phyloP scores from a whole-genome alignment of 2,797 vertebrate genomes.

The Xyrichtys novacula region DNA sequence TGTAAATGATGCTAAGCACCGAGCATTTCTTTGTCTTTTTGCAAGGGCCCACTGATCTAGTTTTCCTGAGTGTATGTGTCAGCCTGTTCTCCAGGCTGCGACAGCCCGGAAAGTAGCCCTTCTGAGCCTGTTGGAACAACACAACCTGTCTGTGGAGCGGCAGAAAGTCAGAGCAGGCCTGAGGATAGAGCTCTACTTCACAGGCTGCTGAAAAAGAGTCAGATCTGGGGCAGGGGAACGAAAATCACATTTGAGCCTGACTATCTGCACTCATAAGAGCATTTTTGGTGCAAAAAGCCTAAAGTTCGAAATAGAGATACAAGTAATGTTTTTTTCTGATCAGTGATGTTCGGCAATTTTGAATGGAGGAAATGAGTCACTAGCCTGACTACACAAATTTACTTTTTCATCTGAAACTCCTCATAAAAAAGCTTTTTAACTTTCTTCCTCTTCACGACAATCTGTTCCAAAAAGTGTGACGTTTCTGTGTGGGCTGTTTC shows the following conservation, averaged over 20 bases:
- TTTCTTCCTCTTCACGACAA: background rate
- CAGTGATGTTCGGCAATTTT: conserved; percentile 45
- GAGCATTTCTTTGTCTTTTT: conserved; percentile 67
- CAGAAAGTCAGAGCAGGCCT: conserved; percentile 80
- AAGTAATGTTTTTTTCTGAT: conserved; percentile 57
- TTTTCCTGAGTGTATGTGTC: conserved; percentile 62
- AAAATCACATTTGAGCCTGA: conserved; percentile 67
- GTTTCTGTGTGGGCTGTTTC: conserved; percentile 26
- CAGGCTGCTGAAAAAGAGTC: conserved; percentile 70
- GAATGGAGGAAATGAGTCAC: conserved; percentile 25
- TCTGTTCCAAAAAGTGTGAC: conserved; percentile 21
- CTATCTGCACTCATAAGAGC: conserved; percentile 61
- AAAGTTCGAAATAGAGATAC: conserved; percentile 55
- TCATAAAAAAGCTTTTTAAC: conserved; percentile 12
- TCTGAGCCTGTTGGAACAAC: conserved; percentile 63
- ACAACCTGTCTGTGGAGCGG: conserved; percentile 63
- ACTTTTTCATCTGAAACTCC: conserved; percentile 24
- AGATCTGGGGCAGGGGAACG: conserved; percentile 79
- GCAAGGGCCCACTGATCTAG: conserved; percentile 72
- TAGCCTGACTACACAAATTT: conserved; percentile 23
- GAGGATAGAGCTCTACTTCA: conserved; percentile 74
- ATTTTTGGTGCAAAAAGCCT: conserved; percentile 43
- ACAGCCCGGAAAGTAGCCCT: conserved; percentile 70
- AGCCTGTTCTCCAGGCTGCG: conserved; percentile 70
- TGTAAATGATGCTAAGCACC: conserved; percentile 66